A percentile compares a stretch with the other conserved stretches of the same genome.
Conservation (phyloP, 2,888 invertebrate species). For the Ophioninae sp. region DNA sequence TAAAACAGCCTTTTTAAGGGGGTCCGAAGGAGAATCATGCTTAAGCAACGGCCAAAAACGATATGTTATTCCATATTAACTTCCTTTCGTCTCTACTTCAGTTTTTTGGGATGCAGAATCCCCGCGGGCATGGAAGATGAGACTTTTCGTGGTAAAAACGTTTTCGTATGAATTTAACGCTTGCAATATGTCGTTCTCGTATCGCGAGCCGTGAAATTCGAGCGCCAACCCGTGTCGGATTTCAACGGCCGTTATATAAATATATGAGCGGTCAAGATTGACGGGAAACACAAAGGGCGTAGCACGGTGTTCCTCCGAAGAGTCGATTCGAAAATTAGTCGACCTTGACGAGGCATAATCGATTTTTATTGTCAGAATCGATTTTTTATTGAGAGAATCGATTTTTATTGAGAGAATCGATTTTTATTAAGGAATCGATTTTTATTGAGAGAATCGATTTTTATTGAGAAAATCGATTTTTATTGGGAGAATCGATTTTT, state of each 20-base stretch:
- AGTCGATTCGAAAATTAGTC: slow-evolving; percentile 9
- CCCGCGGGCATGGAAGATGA: slow-evolving; percentile 41
- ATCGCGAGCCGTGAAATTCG: slow-evolving; percentile 53
- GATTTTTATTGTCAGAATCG: slow-evolving; percentile 29
- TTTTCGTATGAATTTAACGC: slow-evolving; percentile 54
- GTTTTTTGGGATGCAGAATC: background rate
- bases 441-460: too few relatives aligned
- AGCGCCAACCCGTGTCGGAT: slow-evolving; percentile 52
- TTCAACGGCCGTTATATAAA: slow-evolving; percentile 51
- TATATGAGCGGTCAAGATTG: slow-evolving; percentile 16
- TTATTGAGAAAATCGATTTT: too few relatives aligned
- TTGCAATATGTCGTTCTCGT: slow-evolving; percentile 58
- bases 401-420: background rate
- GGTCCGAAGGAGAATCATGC: too few relatives aligned
- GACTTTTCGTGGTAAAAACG: slow-evolving; percentile 39
- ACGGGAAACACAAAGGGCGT: background rate
- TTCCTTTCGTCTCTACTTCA: background rate
- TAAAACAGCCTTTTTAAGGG: too few relatives aligned
- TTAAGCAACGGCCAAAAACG: too few relatives aligned
- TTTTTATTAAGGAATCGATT: too few relatives aligned
- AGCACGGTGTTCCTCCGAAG: background rate
- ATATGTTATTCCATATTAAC: background rate
- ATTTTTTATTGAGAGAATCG: too few relatives aligned
- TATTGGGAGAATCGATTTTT: too few relatives aligned
- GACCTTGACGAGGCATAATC: slow-evolving; percentile 16